These are phyloP conservation scores for Choristoneura fumiferana DNA, from an alignment of 1,140 invertebrate genomes.

Conservation along the genomic window DNA sequence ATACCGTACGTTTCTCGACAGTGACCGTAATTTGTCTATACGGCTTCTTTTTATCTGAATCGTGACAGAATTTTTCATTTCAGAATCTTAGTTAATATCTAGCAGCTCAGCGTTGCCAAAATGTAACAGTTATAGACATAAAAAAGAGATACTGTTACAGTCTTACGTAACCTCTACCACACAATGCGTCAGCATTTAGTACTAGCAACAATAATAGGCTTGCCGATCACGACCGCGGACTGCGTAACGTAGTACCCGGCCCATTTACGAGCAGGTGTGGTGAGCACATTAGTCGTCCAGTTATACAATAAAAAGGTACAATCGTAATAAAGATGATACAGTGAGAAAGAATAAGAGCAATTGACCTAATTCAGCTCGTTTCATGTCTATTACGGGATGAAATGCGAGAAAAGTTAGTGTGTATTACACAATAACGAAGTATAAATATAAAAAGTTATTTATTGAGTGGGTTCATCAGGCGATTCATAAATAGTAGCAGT, in stretches of 20 bases:
- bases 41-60: slow-evolving; percentile 1
- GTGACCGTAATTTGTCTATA: background rate
- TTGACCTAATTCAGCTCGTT: slow-evolving; percentile 14
- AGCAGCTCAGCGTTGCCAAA: too few relatives aligned
- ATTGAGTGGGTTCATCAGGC: too few relatives aligned
- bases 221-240: background rate
- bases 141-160: too few relatives aligned
- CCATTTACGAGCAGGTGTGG: slow-evolving; percentile 14
- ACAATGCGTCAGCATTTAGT: background rate
- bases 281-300: background rate
- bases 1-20: background rate
- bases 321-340: slow-evolving; percentile 16
- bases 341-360: background rate
- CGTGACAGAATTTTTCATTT: background rate
- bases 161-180: slow-evolving; percentile 1
- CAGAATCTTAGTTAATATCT: too few relatives aligned
- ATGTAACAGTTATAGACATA: too few relatives aligned
- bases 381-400: background rate
- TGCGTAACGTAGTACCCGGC: background rate
- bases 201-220: slow-evolving; percentile 1
- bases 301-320: slow-evolving; percentile 14
- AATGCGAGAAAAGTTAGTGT: background rate
- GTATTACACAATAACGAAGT: too few relatives aligned
- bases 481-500: too few relatives aligned
- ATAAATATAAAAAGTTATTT: too few relatives aligned